Conservation (phyloP, 2,797 vertebrate genomes). For the Neosilurus mollespiculum region DNA sequence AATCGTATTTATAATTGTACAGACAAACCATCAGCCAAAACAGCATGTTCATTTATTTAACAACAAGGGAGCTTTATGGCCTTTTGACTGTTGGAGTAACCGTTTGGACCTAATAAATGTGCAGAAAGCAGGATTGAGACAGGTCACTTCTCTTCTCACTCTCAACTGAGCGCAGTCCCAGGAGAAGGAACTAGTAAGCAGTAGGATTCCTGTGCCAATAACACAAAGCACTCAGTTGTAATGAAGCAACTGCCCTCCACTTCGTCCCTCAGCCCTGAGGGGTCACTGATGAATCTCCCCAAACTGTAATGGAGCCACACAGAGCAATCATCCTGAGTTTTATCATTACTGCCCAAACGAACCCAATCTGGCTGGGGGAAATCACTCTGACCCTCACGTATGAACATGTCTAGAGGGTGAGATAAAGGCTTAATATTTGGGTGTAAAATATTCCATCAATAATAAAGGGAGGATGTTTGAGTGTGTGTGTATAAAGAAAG, state of each 20-base stretch:
- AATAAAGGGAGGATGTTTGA: background rate
- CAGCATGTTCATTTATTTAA: background rate
- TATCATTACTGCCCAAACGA: constrained; percentile 9
- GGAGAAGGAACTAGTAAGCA: background rate
- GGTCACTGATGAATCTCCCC: constrained; percentile 28
- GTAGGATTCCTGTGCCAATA: constrained; percentile 19
- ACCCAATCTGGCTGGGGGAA: constrained; percentile 8
- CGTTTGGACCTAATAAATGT: background rate
- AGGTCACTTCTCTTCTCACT: background rate
- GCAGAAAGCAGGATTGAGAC: constrained; percentile 11
- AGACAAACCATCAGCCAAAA: background rate
- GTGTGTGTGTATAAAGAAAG: background rate
- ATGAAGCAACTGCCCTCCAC: constrained; percentile 28
- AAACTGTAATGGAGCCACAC: constrained; percentile 26
- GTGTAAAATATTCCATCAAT: background rate
- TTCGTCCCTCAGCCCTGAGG: constrained; percentile 10
- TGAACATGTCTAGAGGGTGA: background rate
- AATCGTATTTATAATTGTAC: too few relatives aligned
- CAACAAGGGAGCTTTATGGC: background rate
- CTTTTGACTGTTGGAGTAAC: background rate
- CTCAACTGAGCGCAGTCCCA: background rate
- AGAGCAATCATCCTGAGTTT: constrained; percentile 12
- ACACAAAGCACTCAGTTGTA: background rate
- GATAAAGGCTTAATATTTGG: background rate
- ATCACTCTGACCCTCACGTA: constrained; percentile 16